Base-by-base conservation (phyloP, 2,797 vertebrate species). In the Fratercula arctica region DNA sequence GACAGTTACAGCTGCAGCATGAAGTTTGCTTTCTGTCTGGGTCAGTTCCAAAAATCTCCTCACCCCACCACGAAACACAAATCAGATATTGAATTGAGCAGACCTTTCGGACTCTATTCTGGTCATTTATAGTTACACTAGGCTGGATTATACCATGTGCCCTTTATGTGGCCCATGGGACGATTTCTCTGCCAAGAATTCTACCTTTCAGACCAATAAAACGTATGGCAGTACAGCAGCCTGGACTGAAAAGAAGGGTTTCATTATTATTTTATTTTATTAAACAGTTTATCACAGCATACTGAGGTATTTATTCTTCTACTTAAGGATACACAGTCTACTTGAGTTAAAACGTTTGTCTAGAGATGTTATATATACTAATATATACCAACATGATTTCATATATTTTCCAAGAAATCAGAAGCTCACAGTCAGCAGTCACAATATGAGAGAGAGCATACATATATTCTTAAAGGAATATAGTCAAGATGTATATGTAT, bases 201-300 rank as follows among this genome's bases (percentile, higher is more conserved):
- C 64, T 89, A 39, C 87, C 66, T 95, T 79, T 92, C 88, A 94
- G 84, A 89, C 87, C 75, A 89, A 91, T 93, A 95, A 96, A 96
- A 94, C 1, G 4, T 66, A 79, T n/a, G 41, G 75, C 48, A 85
- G 41, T 56, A 74, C 25, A 93, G 53, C 46, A 95, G 72, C 86
- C 60, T 68, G 56, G 37, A 74, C 26, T 59, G 45, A 89, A 95
- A 82, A 95, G n/a, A 94, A 78, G 41, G 60, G 9, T 90, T 95
- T 96, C 45, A 87, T 95, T 96, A 92, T 94, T 93, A 91, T 95
- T 95, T 95, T 91, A 81, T 96, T 95, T 96, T 96, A 95, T 92
- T 90, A 59, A 91, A 84, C 20, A 79, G 57, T 89, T 93, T 96
- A 87, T 96, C 84, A 35, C 64, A 83, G 57, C 26, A 31, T 82